Evolutionary conservation across 2,797 vertebrate genomes (phyloP).

Genomic region (Thaleichthys pacificus): DNA sequence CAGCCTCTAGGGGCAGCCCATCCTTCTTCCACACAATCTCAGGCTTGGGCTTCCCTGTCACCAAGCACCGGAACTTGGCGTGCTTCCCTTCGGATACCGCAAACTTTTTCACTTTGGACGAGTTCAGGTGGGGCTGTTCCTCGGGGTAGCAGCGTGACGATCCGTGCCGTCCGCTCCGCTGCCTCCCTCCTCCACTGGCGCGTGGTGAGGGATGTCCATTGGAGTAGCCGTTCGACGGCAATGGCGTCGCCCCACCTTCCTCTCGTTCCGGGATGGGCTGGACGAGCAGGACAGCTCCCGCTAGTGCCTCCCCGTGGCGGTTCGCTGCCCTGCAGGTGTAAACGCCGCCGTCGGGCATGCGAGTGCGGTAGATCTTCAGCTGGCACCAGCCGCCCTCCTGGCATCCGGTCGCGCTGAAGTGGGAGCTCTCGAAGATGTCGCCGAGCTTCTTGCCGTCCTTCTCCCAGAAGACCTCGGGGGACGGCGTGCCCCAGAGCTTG

Average conservation of each 20-base stretch:
- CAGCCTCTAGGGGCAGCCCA: constrained; percentile 74
- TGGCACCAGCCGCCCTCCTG: constrained; percentile 82
- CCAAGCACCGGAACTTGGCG: constrained; percentile 94
- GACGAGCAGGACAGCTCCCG: constrained; percentile 87
- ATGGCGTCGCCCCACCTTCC: constrained; percentile 54
- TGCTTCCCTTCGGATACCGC: constrained; percentile 92
- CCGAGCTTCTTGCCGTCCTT: constrained; percentile 88
- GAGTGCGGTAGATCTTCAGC: constrained; percentile 80
- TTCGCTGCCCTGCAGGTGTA: constrained; percentile 89
- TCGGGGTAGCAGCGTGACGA: constrained; percentile 33
- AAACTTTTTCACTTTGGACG: constrained; percentile 82
- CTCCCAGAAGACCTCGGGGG: constrained; percentile 84
- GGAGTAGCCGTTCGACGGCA: constrained; percentile 47
- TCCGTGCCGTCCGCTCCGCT: constrained; percentile 44
- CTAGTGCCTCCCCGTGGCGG: constrained; percentile 75
- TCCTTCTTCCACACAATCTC: constrained; percentile 96
- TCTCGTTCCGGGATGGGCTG: constrained; percentile 67
- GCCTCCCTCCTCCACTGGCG: constrained; percentile 28
- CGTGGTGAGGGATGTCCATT: constrained; percentile 57
- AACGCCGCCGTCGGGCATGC: constrained; percentile 87
- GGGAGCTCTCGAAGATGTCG: constrained; percentile 89
- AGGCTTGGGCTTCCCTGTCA: constrained; percentile 95
- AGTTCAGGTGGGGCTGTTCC: constrained; percentile 58
- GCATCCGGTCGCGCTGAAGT: constrained; percentile 74
- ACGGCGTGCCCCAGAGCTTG: constrained; percentile 81